A percentile compares a stretch with the other conserved stretches of the same genome.
Conservation (phyloP, 1,140 invertebrate genomes). For the Drosophila paulistorum region DNA sequence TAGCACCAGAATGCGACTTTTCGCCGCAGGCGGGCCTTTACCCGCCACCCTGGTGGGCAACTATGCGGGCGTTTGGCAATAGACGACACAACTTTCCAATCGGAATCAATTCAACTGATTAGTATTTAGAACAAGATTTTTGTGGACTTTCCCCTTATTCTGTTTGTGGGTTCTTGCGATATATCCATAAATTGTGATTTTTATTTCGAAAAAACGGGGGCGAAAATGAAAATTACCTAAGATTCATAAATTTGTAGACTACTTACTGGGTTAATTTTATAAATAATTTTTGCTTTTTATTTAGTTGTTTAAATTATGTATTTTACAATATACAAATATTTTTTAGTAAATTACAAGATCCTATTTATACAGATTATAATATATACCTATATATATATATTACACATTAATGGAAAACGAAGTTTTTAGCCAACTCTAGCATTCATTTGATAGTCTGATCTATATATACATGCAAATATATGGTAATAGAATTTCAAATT, state of each 20-base stretch:
- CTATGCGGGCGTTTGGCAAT: slow-evolving; percentile 88
- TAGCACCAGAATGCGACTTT: slow-evolving; percentile 93
- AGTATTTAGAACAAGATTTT: slow-evolving; percentile 41
- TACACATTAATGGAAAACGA: slow-evolving; percentile 47
- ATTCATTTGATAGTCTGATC: slow-evolving; percentile 77
- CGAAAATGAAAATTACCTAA: slow-evolving; percentile 13
- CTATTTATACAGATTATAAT: slow-evolving; percentile 68
- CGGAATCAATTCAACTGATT: slow-evolving; percentile 58
- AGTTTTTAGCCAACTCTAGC: slow-evolving; percentile 47
- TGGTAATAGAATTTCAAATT: slow-evolving; percentile 75
- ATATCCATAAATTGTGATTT: slow-evolving; percentile 5
- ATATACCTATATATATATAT: slow-evolving; percentile 15
- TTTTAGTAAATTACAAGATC: slow-evolving; percentile 50
- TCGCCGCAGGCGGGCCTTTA: slow-evolving; percentile 96
- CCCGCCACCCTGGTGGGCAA: slow-evolving; percentile 95
- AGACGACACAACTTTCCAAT: slow-evolving; percentile 35
- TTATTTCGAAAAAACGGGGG: background rate
- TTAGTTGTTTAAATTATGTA: slow-evolving; percentile 50
- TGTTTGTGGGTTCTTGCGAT: slow-evolving; percentile 1
- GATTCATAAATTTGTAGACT: slow-evolving; percentile 4
- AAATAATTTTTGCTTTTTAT: slow-evolving; percentile 37
- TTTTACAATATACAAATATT: slow-evolving; percentile 44
- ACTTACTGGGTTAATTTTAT: slow-evolving; percentile 28
- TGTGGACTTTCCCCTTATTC: slow-evolving; percentile 32
- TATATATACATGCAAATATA: slow-evolving; percentile 31